Base-by-base conservation (phyloP, 2,888 invertebrate genomes). In the Agrenia bidenticulata region DNA sequence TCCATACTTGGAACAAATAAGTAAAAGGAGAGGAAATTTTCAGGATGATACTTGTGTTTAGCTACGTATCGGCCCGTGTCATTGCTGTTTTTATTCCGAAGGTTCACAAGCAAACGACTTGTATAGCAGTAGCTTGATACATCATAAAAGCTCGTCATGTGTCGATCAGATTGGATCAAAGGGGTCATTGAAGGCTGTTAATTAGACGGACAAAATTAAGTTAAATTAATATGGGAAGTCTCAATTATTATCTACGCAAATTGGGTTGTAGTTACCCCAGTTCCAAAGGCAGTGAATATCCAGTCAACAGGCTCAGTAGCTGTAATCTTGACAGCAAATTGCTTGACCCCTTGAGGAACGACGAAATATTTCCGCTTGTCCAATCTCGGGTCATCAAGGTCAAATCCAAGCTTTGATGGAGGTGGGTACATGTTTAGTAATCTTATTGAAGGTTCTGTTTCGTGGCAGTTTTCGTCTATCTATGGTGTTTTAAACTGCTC, bases 31-130 rank as follows among this genome's bases (percentile, higher is more conserved):
- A 67, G 63, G 15, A 54, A 49, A 11, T 60, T 64, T 19, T 42
- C 54, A 4, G 62, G 57, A n/a, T 66, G 61, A 19, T 60, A 62
- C 54, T 67, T 66, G 19, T 54, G n/a, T 19, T 56, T 69, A 2
- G 63, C 72, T 1, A 54, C 27, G 41, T 67, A 72, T 53, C 67
- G 58, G 2, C 72, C 72, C 1, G 69, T 72, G 37, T 72, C 72
- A 45, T 67, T 69, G n/a, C 37, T 37, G 27, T 51, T 72, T 26
- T 63, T 67, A n/a, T 67, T 45, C 2, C 72, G 42, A 11, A 72
- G 66, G 56, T 72, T 72, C 0, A 72, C 13, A 5, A 72, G 45
- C 42, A 72, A 19, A 37, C 63, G 32, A n/a, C 64, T 63, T 2
- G 67, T 65, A 41, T 72, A 67, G 57, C 72, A 72, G 49, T 67